Conservation (phyloP, 2,113 vertebrate genomes). For the Pelodiscus sinensis region DNA sequence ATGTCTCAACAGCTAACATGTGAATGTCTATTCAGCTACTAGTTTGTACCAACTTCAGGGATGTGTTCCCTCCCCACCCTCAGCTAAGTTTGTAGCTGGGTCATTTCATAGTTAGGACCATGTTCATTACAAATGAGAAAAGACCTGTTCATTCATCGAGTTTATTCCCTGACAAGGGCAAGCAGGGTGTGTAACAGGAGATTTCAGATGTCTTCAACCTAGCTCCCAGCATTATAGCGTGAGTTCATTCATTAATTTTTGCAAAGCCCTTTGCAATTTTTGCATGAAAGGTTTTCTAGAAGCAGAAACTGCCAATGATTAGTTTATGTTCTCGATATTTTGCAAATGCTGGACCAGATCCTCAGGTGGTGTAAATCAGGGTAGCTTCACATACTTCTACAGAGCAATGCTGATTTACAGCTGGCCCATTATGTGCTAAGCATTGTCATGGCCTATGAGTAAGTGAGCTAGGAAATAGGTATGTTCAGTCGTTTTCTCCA, state of each 20-base stretch:
- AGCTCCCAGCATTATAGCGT: neutral
- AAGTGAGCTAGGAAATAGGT: neutral
- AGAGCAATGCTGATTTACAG: neutral
- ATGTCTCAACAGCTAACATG: fast-evolving
- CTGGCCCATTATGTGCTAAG: neutral
- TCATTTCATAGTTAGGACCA: neutral
- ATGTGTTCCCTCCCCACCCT: fast-evolving
- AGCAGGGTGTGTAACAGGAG: neutral
- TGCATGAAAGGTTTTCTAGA: neutral
- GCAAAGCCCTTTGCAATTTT: neutral
- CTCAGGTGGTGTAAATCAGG: neutral
- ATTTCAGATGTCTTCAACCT: neutral
- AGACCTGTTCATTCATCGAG: neutral
- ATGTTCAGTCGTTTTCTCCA: slow-evolving; percentile 11
- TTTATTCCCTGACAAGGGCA: neutral
- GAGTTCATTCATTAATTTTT: neutral
- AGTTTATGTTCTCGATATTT: neutral
- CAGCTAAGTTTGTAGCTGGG: neutral
- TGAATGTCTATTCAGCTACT: neutral
- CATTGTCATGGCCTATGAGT: neutral
- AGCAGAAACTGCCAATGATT: fast-evolving
- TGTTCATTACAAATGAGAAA: fast-evolving
- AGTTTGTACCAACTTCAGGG: fast-evolving
- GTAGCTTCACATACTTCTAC: neutral
- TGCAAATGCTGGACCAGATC: neutral